A percentile compares a stretch with the other conserved stretches of the same genome.
These are phyloP conservation scores for Scolopax mira DNA, from an alignment of 2,113 vertebrate genomes.

Conservation along the genomic window DNA sequence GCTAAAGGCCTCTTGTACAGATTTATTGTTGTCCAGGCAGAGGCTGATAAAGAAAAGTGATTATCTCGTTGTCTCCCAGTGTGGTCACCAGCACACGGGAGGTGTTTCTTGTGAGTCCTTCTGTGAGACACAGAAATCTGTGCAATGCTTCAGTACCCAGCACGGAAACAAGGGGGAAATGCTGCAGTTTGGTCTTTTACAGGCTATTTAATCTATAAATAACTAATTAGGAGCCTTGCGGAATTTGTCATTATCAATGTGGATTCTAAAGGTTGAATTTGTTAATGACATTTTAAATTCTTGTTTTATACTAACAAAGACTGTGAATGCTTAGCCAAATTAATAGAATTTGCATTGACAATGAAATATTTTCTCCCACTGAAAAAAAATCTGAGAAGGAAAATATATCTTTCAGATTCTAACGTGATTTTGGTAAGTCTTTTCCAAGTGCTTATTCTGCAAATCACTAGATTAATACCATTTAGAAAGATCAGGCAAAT, in stretches of 20 bases:
- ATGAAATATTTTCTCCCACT: constrained; percentile 3
- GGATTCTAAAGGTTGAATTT: constrained; percentile 22
- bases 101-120: neutral
- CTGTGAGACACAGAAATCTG: neutral
- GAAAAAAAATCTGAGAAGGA: neutral
- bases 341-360: constrained; percentile 38
- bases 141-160: neutral
- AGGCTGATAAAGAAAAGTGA: neutral
- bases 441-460: constrained; percentile 68
- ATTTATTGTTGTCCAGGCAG: neutral
- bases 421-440: constrained; percentile 55
- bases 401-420: constrained; percentile 45
- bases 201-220: constrained; percentile 12
- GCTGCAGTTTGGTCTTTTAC: neutral
- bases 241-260: neutral
- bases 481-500: constrained; percentile 70
- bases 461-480: constrained; percentile 66
- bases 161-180: neutral
- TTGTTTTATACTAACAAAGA: constrained; percentile 14
- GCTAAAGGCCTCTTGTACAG: neutral
- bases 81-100: neutral
- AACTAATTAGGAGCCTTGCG: constrained; percentile 13
- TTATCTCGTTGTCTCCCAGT: neutral
- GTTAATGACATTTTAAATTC: constrained; percentile 38
- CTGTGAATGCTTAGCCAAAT: constrained; percentile 8